Evolutionary conservation across 2,888 invertebrate species (phyloP), one percentile per base, ranked within the genome.

Genomic region (Maniola hyperantus): DNA sequence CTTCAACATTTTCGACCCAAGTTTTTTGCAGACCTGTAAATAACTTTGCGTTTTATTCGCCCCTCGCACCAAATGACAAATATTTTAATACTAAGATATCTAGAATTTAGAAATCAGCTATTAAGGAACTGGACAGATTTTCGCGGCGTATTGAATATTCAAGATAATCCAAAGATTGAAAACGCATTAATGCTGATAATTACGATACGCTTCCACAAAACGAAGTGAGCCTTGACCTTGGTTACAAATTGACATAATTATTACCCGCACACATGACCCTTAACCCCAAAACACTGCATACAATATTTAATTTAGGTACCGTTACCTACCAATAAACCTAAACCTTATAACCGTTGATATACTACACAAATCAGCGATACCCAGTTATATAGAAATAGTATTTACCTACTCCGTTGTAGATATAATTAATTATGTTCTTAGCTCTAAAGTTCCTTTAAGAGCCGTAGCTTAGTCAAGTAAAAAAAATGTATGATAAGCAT

Each of bases 281-380:
- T 69, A 60, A 58, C 69, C 69, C 67, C 55, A 58, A 64, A 65
- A 65, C 61, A 55, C 69, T 42, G 68, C 65, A 65, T 66, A 64
- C 65, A 61, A 59, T 63, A 70, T 72, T 72, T 68, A 68, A 72
- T 68, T 71, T 68, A 36, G 57, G 46, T 72, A 72, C 71, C 71
- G 71, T 72, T 72, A 70, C 26, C 46, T 70, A 66, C 58, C 15
- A 55, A 68, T 65, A 65, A 66, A 63, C 55, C 73, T 67, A 72
- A 70, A 69, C 59, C 64, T 63, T 13, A 39, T 4, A n/a, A 42
- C 13, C 42, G 20, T 39, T 20, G 57, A 57, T 42, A 39, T 57
- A 6, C 26, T 57, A 6, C 8, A 55, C 8, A 55, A 36, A 10
- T 15, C n/a, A 53, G n/a, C 13, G 53, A 53, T 34, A n/a, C 33